phyloP scores from a whole-genome alignment of 1,140 invertebrate genomes.

The Colletes latitarsis region DNA sequence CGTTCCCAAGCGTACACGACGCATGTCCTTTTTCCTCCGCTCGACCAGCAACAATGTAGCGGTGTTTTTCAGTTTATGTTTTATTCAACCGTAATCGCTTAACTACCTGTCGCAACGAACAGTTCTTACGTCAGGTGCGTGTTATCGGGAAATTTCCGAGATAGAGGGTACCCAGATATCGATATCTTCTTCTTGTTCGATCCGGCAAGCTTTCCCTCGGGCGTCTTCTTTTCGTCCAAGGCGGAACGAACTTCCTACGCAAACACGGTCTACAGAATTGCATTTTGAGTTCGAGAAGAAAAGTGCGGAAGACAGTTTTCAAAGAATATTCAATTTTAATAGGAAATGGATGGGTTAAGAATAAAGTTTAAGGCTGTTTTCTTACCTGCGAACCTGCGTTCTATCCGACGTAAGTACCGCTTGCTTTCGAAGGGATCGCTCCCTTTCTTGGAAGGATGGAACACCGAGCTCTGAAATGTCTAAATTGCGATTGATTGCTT shows the following conservation, averaged over 20 bases:
- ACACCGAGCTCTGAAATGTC: no score
- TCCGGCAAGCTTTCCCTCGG: no score
- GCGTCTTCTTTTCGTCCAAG: no score
- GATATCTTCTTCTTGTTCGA: background rate
- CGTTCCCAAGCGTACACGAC: background rate
- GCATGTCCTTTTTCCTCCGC: background rate
- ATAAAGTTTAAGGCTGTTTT: background rate
- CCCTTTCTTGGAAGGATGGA: no score
- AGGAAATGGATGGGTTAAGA: background rate
- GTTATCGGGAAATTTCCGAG: background rate
- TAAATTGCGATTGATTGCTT: background rate
- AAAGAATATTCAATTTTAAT: background rate
- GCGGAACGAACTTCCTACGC: no score
- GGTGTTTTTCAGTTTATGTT: background rate
- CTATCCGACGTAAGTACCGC: background rate
- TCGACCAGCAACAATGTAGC: background rate
- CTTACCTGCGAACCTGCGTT: background rate
- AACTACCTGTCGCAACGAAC: background rate
- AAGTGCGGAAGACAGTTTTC: no score
- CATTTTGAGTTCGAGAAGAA: background rate
- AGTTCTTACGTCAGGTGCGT: background rate
- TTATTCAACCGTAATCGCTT: constrained; percentile 22
- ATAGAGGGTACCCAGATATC: rapidly evolving
- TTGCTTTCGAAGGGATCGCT: background rate
- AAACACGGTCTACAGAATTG: background rate